Percentiles rank a stretch among this genome's conserved stretches.
These are phyloP conservation scores for Sminthurinus aureus DNA, from an alignment of 2,888 invertebrate genomes.

Conservation along the genomic window DNA sequence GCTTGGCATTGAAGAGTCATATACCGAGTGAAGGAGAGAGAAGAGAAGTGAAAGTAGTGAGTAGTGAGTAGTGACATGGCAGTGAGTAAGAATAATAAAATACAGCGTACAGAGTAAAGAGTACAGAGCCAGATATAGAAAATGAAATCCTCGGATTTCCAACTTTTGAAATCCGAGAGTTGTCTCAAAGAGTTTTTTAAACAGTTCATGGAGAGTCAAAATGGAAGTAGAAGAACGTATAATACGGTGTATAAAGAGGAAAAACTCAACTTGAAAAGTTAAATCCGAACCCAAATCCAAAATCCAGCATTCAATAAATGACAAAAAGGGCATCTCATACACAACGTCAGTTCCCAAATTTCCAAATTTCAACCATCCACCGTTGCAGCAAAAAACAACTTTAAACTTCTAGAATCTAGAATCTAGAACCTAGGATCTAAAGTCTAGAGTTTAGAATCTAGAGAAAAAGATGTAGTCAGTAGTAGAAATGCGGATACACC, in stretches of 20 bases:
- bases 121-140: not conserved
- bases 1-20: too few species aligned
- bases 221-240: not conserved
- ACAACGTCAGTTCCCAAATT: too few species aligned
- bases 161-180: not conserved
- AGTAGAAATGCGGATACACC: too few species aligned
- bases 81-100: not conserved
- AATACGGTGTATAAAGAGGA: not conserved
- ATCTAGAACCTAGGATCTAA: too few species aligned
- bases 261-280: not conserved
- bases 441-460: too few species aligned
- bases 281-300: not conserved
- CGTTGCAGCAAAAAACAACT: too few species aligned
- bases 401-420: too few species aligned
- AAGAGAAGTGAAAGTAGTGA: too few species aligned
- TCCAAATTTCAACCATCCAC: too few species aligned
- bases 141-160: slow-evolving; percentile 12
- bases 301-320: not conserved
- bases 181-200: slow-evolving; percentile 12
- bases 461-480: too few species aligned
- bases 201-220: slow-evolving; percentile 4
- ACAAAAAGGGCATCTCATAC: not conserved
- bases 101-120: not conserved
- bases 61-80: too few species aligned
- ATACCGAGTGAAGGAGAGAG: too few species aligned